Evolutionary conservation across 2,888 invertebrate species (phyloP), one percentile per base, ranked within the genome.

Genomic region (Polydrusus tereticollis): DNA sequence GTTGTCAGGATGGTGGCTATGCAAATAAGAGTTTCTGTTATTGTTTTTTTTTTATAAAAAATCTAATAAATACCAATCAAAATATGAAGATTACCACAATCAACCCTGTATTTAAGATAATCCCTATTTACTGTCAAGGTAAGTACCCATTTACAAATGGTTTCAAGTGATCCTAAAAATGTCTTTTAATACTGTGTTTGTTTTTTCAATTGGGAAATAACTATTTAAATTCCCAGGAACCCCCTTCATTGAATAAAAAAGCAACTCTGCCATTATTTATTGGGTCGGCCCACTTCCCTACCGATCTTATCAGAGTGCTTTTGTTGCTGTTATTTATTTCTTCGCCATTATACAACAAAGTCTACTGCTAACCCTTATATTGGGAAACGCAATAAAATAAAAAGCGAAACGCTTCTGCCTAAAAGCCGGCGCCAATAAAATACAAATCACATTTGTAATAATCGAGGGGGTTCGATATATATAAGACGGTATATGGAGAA

Each of bases 381-480:
- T 59, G 72, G 63, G 47, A 68, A 64, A 64, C 43, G 68, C 68
- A 72, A 72, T 72, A 72, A 72, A 72, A 72, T 72, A 72, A 72
- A 72, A 23, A 64, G 55, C 50, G 64, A 68, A 72, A 72, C 64
- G 68, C 64, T 72, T 68, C 68, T 62, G 68, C 72, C 72, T 68
- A 72, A 72, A 68, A 72, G 72, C 66, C 72, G 58, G 59, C 68
- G 33, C 67, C 72, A 68, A 68, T 72, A 68, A 72, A 72, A 72
- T 72, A 68, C 72, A 57, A 72, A 68, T 64, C 62, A 68, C 72
- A 72, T 72, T 68, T 68, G 64, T 72, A 72, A 72, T 72, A 72
- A 68, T 72, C 63, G 66, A 58, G 41, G 18, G 58, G 33, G 33
- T 33, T 36, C 12, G 7, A 41, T 64, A 52, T 64, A 52, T 64